Conservation (phyloP, 2,797 vertebrate genomes). For the Toxotes lorentzi region DNA sequence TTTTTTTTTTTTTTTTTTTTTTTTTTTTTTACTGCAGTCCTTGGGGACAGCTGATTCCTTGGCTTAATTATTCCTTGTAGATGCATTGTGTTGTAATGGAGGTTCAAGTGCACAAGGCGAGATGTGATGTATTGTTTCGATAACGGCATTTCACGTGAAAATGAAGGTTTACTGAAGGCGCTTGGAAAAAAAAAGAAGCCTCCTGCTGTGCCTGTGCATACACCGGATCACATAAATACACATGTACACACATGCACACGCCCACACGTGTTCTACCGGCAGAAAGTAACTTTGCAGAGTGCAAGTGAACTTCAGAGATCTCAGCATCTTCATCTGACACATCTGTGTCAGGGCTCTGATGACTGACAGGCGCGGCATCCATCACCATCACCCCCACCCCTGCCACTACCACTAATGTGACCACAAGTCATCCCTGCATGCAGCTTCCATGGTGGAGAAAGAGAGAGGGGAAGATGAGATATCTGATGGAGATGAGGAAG, state of each 20-base stretch:
- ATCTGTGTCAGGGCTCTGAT: slow-evolving; percentile 70
- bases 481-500: slow-evolving; percentile 45
- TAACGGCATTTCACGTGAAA: slow-evolving; percentile 18
- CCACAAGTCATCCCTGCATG: slow-evolving; percentile 65
- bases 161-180: slow-evolving; percentile 40
- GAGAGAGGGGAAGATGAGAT: slow-evolving; percentile 33
- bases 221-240: slow-evolving; percentile 52
- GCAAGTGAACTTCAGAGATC: slow-evolving; percentile 65
- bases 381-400: slow-evolving; percentile 52
- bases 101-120: not conserved
- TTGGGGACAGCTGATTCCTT: slow-evolving; percentile 36
- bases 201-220: slow-evolving; percentile 39
- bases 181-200: slow-evolving; percentile 46
- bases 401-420: slow-evolving; percentile 56
- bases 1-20: too few relatives aligned
- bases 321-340: slow-evolving; percentile 57
- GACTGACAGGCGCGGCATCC: slow-evolving; percentile 66
- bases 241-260: slow-evolving; percentile 32
- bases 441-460: slow-evolving; percentile 26
- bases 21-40: slow-evolving; percentile 41
- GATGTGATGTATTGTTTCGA: not conserved
- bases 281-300: slow-evolving; percentile 59
- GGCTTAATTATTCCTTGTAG: slow-evolving; percentile 48
- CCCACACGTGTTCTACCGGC: slow-evolving; percentile 43
- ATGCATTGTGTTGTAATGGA: slow-evolving; percentile 1